Evolutionary conservation across 2,797 vertebrate species (phyloP).

Genomic region (Gambelia wislizenii): DNA sequence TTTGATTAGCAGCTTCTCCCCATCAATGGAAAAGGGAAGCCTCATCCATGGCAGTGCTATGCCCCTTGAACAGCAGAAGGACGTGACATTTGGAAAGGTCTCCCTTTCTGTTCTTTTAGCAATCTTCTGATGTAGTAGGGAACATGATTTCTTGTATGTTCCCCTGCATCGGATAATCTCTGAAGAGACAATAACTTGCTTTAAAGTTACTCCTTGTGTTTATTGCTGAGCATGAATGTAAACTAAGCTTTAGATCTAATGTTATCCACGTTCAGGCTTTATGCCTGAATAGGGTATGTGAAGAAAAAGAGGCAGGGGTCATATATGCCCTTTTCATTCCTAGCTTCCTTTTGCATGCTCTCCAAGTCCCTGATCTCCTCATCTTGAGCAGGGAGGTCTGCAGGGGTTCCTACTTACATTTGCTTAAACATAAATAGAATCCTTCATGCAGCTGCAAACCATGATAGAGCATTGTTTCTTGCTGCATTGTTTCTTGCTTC

Average conservation of each 20-base stretch:
- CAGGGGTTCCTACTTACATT: background rate
- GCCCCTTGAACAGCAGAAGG: too few species aligned
- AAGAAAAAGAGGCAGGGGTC: background rate
- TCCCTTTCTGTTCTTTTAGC: too few species aligned
- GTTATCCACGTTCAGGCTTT: background rate
- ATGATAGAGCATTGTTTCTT: background rate
- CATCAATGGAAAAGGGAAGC: too few species aligned
- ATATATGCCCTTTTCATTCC: background rate
- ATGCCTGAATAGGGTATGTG: background rate
- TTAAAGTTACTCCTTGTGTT: background rate
- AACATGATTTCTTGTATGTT: too few species aligned
- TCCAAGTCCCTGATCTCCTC: background rate
- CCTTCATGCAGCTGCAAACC: background rate
- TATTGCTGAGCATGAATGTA: background rate
- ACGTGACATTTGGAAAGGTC: too few species aligned
- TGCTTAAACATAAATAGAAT: background rate
- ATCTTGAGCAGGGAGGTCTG: too few species aligned
- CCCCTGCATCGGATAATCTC: too few species aligned
- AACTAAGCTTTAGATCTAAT: background rate
- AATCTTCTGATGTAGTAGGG: too few species aligned
- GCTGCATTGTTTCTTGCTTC: background rate
- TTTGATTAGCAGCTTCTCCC: too few species aligned
- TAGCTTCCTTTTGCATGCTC: background rate
- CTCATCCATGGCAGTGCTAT: too few species aligned
- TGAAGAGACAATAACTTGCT: too few species aligned